phyloP scores from a whole-genome alignment of 2,888 invertebrate species.

The Ochropacha duplaris region DNA sequence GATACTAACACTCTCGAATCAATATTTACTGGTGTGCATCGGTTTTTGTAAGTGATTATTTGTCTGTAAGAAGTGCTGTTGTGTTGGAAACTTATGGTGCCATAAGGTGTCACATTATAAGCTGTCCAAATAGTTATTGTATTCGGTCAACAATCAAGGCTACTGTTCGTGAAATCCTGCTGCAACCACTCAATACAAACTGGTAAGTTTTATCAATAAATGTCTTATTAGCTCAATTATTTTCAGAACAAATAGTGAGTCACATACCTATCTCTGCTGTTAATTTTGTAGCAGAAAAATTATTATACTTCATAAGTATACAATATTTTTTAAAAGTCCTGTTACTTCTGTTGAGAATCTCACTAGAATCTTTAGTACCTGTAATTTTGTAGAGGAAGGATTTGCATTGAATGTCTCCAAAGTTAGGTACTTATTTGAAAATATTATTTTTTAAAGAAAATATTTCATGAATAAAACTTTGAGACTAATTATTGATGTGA shows the following conservation, averaged over 20 bases:
- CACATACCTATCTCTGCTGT: neutral
- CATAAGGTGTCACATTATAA: slow-evolving; percentile 7
- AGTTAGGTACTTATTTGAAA: no score
- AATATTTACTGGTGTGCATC: slow-evolving; percentile 23
- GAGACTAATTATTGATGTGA: no score
- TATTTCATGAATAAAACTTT: no score
- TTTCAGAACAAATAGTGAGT: neutral
- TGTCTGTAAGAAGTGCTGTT: neutral
- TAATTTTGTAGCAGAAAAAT: neutral
- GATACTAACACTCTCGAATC: slow-evolving; percentile 33
- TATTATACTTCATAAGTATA: neutral
- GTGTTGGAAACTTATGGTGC: neutral
- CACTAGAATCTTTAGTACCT: neutral
- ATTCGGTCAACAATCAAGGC: slow-evolving; percentile 53
- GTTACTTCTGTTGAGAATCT: neutral
- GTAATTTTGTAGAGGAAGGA: neutral
- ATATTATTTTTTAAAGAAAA: no score
- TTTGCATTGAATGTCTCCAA: no score
- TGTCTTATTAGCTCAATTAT: slow-evolving; percentile 15
- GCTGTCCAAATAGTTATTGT: slow-evolving; percentile 34
- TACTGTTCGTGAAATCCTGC: slow-evolving; percentile 33
- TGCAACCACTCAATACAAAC: slow-evolving; percentile 25
- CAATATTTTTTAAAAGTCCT: neutral
- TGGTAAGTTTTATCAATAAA: slow-evolving; percentile 30
- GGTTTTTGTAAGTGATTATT: slow-evolving; percentile 9